Conservation (phyloP, 2,113 vertebrate genomes). For the Bujurquina vittata region DNA sequence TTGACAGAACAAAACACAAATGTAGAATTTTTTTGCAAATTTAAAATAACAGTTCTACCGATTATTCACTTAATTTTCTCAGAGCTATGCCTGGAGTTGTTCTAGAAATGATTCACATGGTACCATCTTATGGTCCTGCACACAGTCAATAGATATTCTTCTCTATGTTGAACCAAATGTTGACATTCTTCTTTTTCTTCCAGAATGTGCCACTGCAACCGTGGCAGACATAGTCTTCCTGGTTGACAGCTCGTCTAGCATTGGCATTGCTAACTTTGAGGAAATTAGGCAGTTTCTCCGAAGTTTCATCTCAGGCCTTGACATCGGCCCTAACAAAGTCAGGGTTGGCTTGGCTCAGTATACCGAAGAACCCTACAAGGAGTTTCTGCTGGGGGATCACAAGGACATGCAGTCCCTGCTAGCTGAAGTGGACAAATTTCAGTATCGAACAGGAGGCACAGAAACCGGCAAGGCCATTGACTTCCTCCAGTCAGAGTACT, state of each 20-base stretch:
- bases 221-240: constrained; percentile 85
- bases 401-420: constrained; percentile 73
- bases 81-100: too few species aligned
- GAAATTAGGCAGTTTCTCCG: constrained; percentile 79
- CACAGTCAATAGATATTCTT: background rate
- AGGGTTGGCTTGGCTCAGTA: constrained; percentile 83
- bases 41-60: too few species aligned
- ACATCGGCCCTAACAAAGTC: constrained; percentile 78
- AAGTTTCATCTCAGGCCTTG: constrained; percentile 73
- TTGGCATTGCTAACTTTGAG: constrained; percentile 75
- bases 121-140: too few species aligned
- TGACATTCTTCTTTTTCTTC: constrained; percentile 26
- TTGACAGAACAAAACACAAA: too few species aligned
- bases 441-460: constrained; percentile 73
- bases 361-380: constrained; percentile 67
- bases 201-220: constrained; percentile 80
- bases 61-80: too few species aligned
- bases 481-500: constrained; percentile 74
- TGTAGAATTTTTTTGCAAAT: too few species aligned
- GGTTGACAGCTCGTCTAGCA: constrained; percentile 83
- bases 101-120: too few species aligned
- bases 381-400: constrained; percentile 82
- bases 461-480: constrained; percentile 80
- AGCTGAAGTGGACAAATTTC: constrained; percentile 68
- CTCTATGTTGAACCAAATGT: background rate